A percentile compares a stretch with the other conserved stretches of the same genome.
Conservation (phyloP, 2,888 invertebrate species). For the Tupiocoris notatus region DNA sequence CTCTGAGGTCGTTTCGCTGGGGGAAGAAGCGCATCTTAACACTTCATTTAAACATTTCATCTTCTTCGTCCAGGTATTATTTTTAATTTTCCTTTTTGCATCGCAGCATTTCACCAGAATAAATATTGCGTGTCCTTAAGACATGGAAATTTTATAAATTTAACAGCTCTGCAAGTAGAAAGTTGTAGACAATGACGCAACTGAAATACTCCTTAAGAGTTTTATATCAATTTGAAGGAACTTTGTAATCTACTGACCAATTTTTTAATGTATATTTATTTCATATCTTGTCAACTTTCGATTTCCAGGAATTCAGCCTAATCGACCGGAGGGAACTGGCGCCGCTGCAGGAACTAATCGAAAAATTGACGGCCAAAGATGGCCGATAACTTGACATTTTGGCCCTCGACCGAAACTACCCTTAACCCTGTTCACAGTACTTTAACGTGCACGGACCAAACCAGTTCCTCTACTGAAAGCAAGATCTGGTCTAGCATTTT, state of each 20-base stretch:
- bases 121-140: no score
- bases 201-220: no score
- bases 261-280: no score
- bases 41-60: slow-evolving; percentile 99
- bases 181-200: no score
- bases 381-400: slow-evolving; percentile 60
- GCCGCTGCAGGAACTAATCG: slow-evolving; percentile 95
- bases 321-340: slow-evolving; percentile 96
- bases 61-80: slow-evolving; percentile 82
- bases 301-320: slow-evolving; percentile 83
- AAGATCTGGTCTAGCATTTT: slow-evolving; percentile 37
- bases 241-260: no score
- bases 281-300: slow-evolving; percentile 6
- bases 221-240: no score
- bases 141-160: no score
- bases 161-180: no score
- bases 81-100: neutral
- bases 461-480: slow-evolving; percentile 38
- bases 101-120: no score
- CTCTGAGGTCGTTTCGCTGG: slow-evolving; percentile 93
- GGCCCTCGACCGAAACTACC: neutral
- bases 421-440: neutral
- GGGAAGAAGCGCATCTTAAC: slow-evolving; percentile 98
- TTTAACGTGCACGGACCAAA: slow-evolving; percentile 37
- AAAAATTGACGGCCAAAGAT: slow-evolving; percentile 88